A percentile compares a stretch with the other conserved stretches of the same genome.
Evolutionary conservation across 2,888 invertebrate genomes (phyloP).

Genomic region (Rhodophaea formosa): DNA sequence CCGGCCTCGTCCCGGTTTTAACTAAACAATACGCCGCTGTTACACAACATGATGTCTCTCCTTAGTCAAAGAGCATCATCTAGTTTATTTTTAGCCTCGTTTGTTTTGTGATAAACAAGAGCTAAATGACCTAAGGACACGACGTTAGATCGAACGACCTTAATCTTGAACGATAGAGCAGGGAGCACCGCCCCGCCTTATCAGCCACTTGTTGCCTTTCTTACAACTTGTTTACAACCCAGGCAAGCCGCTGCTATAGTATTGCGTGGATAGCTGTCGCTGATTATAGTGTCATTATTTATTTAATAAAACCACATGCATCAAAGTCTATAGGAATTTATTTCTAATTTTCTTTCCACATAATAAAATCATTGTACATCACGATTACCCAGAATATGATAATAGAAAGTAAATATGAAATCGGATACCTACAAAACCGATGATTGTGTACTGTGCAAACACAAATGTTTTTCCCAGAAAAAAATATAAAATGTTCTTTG

Average conservation of each 20-base stretch:
- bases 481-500: slow-evolving; percentile 51
- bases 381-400: slow-evolving; percentile 32
- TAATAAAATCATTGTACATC: too few relatives aligned
- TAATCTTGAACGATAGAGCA: slow-evolving; percentile 77
- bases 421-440: slow-evolving; percentile 11
- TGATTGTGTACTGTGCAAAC: slow-evolving; percentile 49
- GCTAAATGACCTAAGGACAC: slow-evolving; percentile 37
- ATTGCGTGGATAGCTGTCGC: neutral
- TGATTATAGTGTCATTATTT: neutral
- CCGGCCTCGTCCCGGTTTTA: slow-evolving; percentile 28
- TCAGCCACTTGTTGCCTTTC: slow-evolving; percentile 59
- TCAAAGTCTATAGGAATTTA: too few relatives aligned
- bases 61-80: slow-evolving; percentile 14
- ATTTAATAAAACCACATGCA: neutral
- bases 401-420: slow-evolving; percentile 26
- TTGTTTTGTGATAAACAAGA: slow-evolving; percentile 14
- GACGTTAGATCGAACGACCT: slow-evolving; percentile 60
- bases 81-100: slow-evolving; percentile 15
- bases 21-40: slow-evolving; percentile 25
- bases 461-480: slow-evolving; percentile 56
- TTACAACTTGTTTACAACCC: slow-evolving; percentile 43
- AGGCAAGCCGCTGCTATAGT: neutral
- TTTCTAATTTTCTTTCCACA: too few relatives aligned
- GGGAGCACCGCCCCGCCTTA: slow-evolving; percentile 58
- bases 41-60: slow-evolving; percentile 23